Percentiles rank a stretch among this genome's conserved stretches.
Evolutionary conservation across 1,140 invertebrate genomes (phyloP).

Genomic region (Drosophila neocordata): DNA sequence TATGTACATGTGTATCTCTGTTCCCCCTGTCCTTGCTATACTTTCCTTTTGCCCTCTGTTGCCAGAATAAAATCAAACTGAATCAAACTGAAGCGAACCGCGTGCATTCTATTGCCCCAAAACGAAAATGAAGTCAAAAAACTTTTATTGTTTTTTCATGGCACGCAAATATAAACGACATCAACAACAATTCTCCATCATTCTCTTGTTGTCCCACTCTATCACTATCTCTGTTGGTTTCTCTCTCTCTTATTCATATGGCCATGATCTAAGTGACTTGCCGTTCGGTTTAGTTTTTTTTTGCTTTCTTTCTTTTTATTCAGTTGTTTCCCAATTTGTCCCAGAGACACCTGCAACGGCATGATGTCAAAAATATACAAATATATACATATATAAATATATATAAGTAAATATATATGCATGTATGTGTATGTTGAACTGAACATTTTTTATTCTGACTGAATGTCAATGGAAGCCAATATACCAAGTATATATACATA

Average conservation of each 20-base stretch:
- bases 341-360: constrained; percentile 48
- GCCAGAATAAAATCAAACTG: too few relatives aligned
- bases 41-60: too few relatives aligned
- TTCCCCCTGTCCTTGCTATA: not conserved
- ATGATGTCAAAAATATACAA: constrained; percentile 7
- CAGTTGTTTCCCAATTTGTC: constrained; percentile 13
- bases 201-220: not conserved
- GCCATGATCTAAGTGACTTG: not conserved
- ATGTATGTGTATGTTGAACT: not conserved
- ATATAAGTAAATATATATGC: too few relatives aligned
- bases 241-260: not conserved
- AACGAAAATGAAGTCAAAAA: constrained; percentile 26
- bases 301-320: not conserved
- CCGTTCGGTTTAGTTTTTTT: not conserved
- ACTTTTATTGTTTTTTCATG: constrained; percentile 23
- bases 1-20: not conserved
- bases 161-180: constrained; percentile 13
- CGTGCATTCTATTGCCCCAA: constrained; percentile 14
- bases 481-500: constrained; percentile 10
- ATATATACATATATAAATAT: not conserved
- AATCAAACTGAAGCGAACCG: not conserved
- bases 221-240: not conserved
- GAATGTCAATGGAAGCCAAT: constrained; percentile 56
- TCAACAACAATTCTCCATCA: constrained; percentile 7
- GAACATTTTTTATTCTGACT: too few relatives aligned